A percentile compares a stretch with the other conserved stretches of the same genome.
phyloP scores from a whole-genome alignment of 2,888 invertebrate genomes.

The Carterocephalus palaemon region DNA sequence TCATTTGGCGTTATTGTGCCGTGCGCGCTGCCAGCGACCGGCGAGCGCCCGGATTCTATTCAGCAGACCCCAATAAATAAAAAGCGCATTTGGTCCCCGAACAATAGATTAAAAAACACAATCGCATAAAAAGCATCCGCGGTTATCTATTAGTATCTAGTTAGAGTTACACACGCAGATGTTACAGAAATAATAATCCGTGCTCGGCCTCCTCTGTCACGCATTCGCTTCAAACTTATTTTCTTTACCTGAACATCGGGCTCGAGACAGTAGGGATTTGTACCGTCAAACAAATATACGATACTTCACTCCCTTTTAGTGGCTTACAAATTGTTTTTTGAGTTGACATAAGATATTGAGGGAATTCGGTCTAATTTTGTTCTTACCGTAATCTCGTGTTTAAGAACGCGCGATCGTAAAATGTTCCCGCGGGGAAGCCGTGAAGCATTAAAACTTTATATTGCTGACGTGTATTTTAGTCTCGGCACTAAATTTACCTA shows the following conservation, averaged over 20 bases:
- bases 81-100: constrained; percentile 68
- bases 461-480: too few relatives aligned
- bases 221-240: constrained; percentile 35
- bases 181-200: constrained; percentile 71
- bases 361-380: constrained; percentile 32
- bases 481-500: not conserved
- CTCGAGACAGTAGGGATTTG: constrained; percentile 47
- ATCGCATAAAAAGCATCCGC: constrained; percentile 74
- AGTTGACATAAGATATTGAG: constrained; percentile 34
- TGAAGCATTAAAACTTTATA: too few relatives aligned
- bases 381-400: constrained; percentile 9
- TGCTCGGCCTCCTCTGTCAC: constrained; percentile 33
- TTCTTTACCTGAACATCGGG: constrained; percentile 46
- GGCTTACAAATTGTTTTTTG: constrained; percentile 42
- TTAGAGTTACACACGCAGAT: constrained; percentile 73
- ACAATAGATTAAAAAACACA: constrained; percentile 70
- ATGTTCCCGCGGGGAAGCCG: too few relatives aligned
- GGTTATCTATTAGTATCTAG: constrained; percentile 79
- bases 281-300: constrained; percentile 56
- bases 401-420: constrained; percentile 6
- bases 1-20: constrained; percentile 50
- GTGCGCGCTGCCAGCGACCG: too few relatives aligned
- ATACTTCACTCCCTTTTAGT: constrained; percentile 29
- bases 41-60: constrained; percentile 41
- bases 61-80: constrained; percentile 64